Percentiles rank a stretch among this genome's conserved stretches.
These are phyloP conservation scores for Pachyramphus minor DNA, from an alignment of 2,113 vertebrate genomes.

Conservation along the genomic window DNA sequence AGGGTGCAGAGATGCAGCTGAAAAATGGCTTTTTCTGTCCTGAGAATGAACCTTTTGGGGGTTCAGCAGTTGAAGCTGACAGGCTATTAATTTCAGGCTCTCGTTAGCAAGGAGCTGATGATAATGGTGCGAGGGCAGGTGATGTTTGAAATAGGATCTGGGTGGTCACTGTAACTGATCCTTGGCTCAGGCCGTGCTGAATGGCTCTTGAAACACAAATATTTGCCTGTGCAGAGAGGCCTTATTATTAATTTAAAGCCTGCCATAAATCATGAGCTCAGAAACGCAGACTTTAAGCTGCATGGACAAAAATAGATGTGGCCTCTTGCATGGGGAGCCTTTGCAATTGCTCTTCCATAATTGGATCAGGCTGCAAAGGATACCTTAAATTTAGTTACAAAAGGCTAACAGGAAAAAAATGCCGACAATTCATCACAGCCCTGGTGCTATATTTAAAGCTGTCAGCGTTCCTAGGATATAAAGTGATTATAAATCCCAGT, in stretches of 20 bases:
- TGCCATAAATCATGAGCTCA: slow-evolving; percentile 70
- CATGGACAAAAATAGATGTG: slow-evolving; percentile 49
- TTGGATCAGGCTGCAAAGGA: slow-evolving; percentile 58
- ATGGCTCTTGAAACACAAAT: slow-evolving; percentile 50
- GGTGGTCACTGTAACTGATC: neutral
- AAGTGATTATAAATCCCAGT: slow-evolving; percentile 23
- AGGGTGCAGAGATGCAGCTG: neutral
- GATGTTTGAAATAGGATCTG: slow-evolving; percentile 24
- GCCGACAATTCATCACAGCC: slow-evolving; percentile 44
- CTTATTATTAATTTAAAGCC: slow-evolving; percentile 67
- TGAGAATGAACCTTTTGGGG: neutral
- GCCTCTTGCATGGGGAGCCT: slow-evolving; percentile 23
- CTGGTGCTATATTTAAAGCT: slow-evolving; percentile 49
- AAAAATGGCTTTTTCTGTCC: accelerated
- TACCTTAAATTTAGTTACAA: slow-evolving; percentile 59
- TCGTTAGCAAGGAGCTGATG: neutral
- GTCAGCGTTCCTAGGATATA: slow-evolving; percentile 21
- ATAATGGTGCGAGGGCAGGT: neutral
- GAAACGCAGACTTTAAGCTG: slow-evolving; percentile 58
- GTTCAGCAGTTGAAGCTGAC: neutral
- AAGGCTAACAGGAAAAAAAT: slow-evolving; percentile 50
- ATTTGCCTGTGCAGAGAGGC: slow-evolving; percentile 59
- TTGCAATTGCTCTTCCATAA: slow-evolving; percentile 47
- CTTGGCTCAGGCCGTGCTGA: neutral
- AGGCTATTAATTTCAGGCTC: neutral